Conservation (phyloP, 2,888 invertebrate species). For the Sepiola atlantica region DNA sequence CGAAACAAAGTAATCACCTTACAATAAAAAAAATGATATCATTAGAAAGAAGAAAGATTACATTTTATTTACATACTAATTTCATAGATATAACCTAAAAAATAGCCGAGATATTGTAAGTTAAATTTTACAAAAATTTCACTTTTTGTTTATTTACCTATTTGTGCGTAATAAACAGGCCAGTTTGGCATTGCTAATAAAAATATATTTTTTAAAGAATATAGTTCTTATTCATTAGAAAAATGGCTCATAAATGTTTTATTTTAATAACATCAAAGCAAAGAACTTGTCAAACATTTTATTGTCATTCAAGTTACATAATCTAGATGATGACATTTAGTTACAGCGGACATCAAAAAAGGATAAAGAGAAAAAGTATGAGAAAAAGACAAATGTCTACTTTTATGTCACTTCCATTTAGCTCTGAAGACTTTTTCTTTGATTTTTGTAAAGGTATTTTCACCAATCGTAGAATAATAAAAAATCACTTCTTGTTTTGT, state of each 20-base stretch:
- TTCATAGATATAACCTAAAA: too few relatives aligned
- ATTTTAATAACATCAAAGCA: not conserved
- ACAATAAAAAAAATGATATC: too few relatives aligned
- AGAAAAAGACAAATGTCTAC: slow-evolving; percentile 9
- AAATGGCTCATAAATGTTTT: not conserved
- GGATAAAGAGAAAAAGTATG: not conserved
- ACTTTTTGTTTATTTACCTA: too few relatives aligned
- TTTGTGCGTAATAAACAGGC: too few relatives aligned
- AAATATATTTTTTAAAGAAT: too few relatives aligned
- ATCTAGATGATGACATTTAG: not conserved
- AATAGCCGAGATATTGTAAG: too few relatives aligned
- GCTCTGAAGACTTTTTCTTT: not conserved
- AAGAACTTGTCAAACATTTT: not conserved
- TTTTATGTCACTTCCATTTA: not conserved
- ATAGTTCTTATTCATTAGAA: not conserved
- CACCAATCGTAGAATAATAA: not conserved
- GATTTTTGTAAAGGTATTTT: not conserved
- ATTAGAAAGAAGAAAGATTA: too few relatives aligned
- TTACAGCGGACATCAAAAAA: not conserved
- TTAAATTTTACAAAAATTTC: too few relatives aligned
- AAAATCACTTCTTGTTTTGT: not conserved
- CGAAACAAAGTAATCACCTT: too few relatives aligned
- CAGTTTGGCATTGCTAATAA: too few relatives aligned
- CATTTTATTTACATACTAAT: too few relatives aligned
- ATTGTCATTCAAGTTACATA: slow-evolving; percentile 12